Conservation (phyloP, 92 coral and sea anemone species). For the Umimayanthus kanabou region DNA sequence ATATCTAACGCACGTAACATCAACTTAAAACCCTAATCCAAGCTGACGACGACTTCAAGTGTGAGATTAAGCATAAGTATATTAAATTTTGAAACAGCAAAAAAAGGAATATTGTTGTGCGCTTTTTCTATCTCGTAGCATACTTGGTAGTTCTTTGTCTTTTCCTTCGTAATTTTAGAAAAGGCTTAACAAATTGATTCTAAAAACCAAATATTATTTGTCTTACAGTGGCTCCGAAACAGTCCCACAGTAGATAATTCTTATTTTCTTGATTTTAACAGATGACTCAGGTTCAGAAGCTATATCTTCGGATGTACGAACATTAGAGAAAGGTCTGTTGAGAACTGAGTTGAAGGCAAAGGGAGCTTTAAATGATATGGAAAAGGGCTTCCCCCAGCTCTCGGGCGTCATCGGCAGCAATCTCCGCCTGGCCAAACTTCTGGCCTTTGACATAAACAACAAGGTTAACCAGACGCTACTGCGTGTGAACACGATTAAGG, state of each 20-base stretch:
- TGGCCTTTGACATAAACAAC: constrained; percentile 51
- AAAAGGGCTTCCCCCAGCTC: constrained; percentile 9
- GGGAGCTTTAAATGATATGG: constrained; percentile 9
- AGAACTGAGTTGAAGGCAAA: constrained; percentile 40
- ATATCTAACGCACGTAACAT: too few species aligned
- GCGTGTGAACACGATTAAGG: constrained; percentile 57
- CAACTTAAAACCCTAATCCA: too few species aligned
- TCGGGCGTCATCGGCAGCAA: constrained; percentile 3
- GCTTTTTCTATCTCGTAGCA: too few species aligned
- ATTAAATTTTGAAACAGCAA: too few species aligned
- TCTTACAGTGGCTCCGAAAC: neutral
- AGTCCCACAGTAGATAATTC: neutral
- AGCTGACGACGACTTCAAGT: too few species aligned
- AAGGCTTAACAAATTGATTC: too few species aligned
- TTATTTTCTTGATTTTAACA: neutral
- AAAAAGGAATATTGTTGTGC: too few species aligned
- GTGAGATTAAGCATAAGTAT: too few species aligned
- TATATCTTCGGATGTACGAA: constrained; percentile 1
- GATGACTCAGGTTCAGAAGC: constrained; percentile 6
- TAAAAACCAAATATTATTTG: too few species aligned
- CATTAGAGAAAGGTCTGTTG: constrained; percentile 15
- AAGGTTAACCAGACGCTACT: constrained; percentile 62
- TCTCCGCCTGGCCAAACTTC: constrained; percentile 34
- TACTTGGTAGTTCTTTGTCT: too few species aligned
- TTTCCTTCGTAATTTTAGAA: too few species aligned